These are phyloP conservation scores for Pongo pygmaeus DNA, from an alignment of 2,113 vertebrate species.

Conservation along the genomic window DNA sequence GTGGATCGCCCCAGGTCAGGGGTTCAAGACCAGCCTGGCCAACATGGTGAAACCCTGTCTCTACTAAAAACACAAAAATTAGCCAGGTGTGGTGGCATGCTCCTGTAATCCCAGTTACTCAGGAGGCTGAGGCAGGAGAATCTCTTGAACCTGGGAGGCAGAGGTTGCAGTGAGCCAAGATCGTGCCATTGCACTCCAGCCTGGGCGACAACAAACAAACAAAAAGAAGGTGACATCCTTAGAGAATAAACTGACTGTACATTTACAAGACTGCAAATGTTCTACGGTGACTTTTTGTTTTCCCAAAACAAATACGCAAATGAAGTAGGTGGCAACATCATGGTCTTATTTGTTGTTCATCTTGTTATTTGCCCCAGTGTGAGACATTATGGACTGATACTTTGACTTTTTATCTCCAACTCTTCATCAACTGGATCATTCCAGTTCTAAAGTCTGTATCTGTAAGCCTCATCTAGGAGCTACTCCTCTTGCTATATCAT, in stretches of 20 bases:
- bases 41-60: neutral
- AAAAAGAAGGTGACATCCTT: neutral
- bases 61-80: neutral
- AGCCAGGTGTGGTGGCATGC: no score
- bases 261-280: neutral
- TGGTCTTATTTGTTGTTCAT: neutral
- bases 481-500: conserved; percentile 17
- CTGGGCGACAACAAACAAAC: no score
- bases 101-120: no score
- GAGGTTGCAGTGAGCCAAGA: no score
- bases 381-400: neutral
- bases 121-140: no score
- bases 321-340: neutral
- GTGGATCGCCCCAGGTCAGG: neutral
- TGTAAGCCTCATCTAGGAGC: conserved; percentile 17
- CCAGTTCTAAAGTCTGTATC: conserved; percentile 28
- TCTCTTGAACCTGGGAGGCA: no score
- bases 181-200: no score
- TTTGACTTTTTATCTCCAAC: conserved; percentile 33
- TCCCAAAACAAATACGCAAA: neutral
- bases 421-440: neutral
- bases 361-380: neutral
- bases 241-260: conserved; percentile 19
- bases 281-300: conserved; percentile 22
- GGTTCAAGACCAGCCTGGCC: neutral